phyloP scores from a whole-genome alignment of 2,888 invertebrate species.

The Autographa pulchrina region DNA sequence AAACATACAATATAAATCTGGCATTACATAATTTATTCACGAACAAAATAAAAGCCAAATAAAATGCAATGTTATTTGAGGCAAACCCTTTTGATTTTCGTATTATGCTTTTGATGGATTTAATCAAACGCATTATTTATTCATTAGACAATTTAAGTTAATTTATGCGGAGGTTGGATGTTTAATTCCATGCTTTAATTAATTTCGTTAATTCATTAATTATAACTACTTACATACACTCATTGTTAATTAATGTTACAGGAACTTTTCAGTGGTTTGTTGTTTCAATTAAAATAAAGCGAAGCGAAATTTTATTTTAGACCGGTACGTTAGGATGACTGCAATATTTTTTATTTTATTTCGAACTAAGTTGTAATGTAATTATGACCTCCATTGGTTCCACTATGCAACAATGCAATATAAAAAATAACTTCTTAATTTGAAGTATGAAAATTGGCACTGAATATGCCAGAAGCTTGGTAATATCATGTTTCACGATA shows the following conservation, averaged over 20 bases:
- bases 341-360: no score
- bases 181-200: constrained; percentile 8
- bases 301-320: no score
- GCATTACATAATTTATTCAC: not conserved
- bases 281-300: not conserved
- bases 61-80: constrained; percentile 1
- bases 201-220: constrained; percentile 3
- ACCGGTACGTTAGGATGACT: no score
- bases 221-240: not conserved
- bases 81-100: not conserved
- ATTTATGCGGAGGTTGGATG: constrained; percentile 2
- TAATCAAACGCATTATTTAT: constrained; percentile 3
- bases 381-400: no score
- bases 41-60: not conserved
- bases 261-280: not conserved
- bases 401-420: no score
- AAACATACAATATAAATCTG: not conserved
- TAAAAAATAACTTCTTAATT: no score
- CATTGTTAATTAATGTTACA: constrained; percentile 1
- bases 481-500: no score
- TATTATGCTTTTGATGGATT: not conserved
- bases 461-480: not conserved
- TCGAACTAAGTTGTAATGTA: no score
- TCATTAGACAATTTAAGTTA: constrained; percentile 1
- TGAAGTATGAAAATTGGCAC: not conserved